These are phyloP conservation scores for Andricus curvator DNA, from an alignment of 2,888 invertebrate species.

Conservation along the genomic window DNA sequence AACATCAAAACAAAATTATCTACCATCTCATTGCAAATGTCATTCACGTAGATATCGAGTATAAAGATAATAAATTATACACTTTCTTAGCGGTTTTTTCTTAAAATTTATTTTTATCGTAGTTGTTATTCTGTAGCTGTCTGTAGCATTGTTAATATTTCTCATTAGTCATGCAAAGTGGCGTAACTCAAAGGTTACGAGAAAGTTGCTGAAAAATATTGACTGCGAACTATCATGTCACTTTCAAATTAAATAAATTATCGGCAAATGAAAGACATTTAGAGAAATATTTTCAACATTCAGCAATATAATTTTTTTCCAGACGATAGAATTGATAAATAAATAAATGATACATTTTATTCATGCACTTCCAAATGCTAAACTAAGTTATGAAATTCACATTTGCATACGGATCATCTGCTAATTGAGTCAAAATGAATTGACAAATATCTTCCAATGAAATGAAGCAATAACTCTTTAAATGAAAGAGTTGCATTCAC, in stretches of 20 bases:
- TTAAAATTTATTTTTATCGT: conserved; percentile 34
- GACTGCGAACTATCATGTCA: conserved; percentile 8
- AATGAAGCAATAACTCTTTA: conserved; percentile 1
- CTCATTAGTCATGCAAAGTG: conserved; percentile 39
- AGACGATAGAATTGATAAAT: too few relatives aligned
- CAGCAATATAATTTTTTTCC: too few relatives aligned
- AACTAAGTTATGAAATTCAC: background rate
- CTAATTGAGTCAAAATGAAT: conserved; percentile 7
- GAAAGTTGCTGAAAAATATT: conserved; percentile 31
- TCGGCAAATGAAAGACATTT: background rate
- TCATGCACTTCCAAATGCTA: background rate
- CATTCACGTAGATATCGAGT: conserved; percentile 38
- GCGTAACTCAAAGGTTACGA: conserved; percentile 28
- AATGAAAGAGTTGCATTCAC: background rate
- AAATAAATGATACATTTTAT: background rate
- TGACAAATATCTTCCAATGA: background rate
- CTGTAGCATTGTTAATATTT: conserved; percentile 36
- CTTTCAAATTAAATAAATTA: background rate
- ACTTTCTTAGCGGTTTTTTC: conserved; percentile 35
- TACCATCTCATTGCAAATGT: conserved; percentile 33
- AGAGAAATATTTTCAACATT: background rate
- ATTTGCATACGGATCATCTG: conserved; percentile 20
- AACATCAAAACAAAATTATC: conserved; percentile 31
- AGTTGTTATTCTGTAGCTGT: conserved; percentile 38
- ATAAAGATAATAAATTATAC: conserved; percentile 37